Base-by-base conservation (phyloP, 2,113 vertebrate species). In the Hemibagrus wyckioides region DNA sequence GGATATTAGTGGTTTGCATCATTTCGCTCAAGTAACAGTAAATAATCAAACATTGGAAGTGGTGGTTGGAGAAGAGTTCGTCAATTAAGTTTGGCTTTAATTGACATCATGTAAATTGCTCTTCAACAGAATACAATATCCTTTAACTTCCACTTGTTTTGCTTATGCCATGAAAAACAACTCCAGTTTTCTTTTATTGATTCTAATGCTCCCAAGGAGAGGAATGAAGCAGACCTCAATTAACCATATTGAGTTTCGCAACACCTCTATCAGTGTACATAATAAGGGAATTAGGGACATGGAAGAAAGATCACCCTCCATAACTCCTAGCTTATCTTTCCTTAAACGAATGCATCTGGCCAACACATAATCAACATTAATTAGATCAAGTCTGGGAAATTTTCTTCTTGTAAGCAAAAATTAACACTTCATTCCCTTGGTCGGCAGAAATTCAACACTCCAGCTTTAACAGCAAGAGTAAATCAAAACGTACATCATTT, bases 371-470 rank as follows among this genome's bases (percentile, higher is more conserved):
- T 95, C 94, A 93, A 94, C 92, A 84, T 84, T 96, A 96, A 96
- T 92, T 89, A 90, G 92, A 95, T 96, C 93, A 95, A 63, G 89
- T 90, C 92, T 91, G 91, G 91, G 91, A 91, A 90, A 92, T 94
- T 95, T 94, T 95, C 89, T 94, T 95, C 93, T 95, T 95, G 94
- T 96, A 95, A 96, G 95, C 94, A 94, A 94, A 96, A 96, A 95
- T 96, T 93, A 96, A 95, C 95, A 95, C 95, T 94, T 95, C 92
- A 94, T 95, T 96, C 90, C 93, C 94, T 95, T 94, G 91, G 95
- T 96, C 94, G 86, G 94, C 95, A 96, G 95, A 95, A 95, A 96
- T 95, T 94, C 91, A 94, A 95, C 93, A 85, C 89, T 61, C 44
- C 33, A 41, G 90, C 92, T 92, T 92, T 94, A 90, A 82, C 90